Percentiles rank a stretch among this genome's conserved stretches.
Evolutionary conservation across 2,797 vertebrate genomes (phyloP).

Genomic region (Dallia pectoralis): DNA sequence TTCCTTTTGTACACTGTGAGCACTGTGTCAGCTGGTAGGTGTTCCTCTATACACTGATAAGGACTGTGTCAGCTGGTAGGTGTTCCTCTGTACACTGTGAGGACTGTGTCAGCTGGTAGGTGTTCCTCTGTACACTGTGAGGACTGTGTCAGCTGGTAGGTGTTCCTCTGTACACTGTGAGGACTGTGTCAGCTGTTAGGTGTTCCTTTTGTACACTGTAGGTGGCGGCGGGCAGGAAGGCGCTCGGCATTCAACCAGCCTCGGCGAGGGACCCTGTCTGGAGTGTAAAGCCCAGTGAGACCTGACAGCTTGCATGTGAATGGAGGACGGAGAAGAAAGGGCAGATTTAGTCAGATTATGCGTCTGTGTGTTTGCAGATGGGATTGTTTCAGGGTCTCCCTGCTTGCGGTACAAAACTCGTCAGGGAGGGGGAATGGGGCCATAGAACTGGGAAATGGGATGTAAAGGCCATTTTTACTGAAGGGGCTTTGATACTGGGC

Average conservation of each 20-base stretch:
- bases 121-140: no score
- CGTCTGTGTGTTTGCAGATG: conserved; percentile 78
- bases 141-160: neutral
- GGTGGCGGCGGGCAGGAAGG: neutral
- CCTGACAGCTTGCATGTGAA: conserved; percentile 73
- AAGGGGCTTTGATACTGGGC: conserved; percentile 39
- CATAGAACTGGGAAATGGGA: conserved; percentile 44
- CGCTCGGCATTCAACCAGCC: conserved; percentile 43
- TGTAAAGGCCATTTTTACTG: conserved; percentile 56
- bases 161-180: neutral
- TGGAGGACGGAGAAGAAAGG: conserved; percentile 58
- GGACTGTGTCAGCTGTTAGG: neutral
- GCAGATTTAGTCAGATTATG: conserved; percentile 66
- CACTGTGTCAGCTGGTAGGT: no score
- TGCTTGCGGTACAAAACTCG: conserved; percentile 71
- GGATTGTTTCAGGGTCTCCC: conserved; percentile 67
- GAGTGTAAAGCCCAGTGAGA: conserved; percentile 59
- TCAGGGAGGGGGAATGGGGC: conserved; percentile 49
- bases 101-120: no score
- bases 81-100: neutral
- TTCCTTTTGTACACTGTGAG: no score
- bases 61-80: neutral
- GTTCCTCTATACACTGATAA: no score
- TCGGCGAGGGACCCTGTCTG: conserved; percentile 44
- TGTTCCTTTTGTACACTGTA: neutral